Conservation (phyloP, 2,797 vertebrate species). For the Gorsachius magnificus region DNA sequence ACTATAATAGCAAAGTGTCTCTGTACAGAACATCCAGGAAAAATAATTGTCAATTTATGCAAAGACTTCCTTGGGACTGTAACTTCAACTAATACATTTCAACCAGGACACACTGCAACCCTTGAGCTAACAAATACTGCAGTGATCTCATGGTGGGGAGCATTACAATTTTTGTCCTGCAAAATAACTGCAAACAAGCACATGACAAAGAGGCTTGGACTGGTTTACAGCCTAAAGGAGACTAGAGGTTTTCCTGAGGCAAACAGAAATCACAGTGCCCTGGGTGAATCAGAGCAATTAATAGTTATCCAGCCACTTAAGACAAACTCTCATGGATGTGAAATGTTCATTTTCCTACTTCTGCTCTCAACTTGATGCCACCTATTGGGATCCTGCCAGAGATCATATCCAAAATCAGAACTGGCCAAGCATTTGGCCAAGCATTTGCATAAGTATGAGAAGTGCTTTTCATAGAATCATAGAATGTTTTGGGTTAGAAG, state of each 20-base stretch:
- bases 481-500: no score
- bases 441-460: background rate
- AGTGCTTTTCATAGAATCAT: background rate
- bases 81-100: background rate
- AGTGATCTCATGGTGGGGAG: background rate
- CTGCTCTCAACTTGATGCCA: background rate
- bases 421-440: accelerated
- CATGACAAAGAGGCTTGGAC: background rate
- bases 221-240: background rate
- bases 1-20: background rate
- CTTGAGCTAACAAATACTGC: background rate
- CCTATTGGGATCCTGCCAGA: background rate
- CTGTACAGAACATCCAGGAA: background rate
- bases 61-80: background rate
- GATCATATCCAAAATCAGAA: background rate
- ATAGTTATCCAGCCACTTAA: background rate
- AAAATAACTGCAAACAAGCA: background rate
- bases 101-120: background rate
- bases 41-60: background rate
- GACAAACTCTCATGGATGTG: background rate
- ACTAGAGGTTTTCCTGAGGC: background rate
- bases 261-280: background rate
- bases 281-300: background rate
- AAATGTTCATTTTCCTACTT: background rate
- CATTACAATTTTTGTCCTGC: background rate